These are phyloP conservation scores for Caretta caretta DNA, from an alignment of 2,113 vertebrate genomes.

Conservation along the genomic window DNA sequence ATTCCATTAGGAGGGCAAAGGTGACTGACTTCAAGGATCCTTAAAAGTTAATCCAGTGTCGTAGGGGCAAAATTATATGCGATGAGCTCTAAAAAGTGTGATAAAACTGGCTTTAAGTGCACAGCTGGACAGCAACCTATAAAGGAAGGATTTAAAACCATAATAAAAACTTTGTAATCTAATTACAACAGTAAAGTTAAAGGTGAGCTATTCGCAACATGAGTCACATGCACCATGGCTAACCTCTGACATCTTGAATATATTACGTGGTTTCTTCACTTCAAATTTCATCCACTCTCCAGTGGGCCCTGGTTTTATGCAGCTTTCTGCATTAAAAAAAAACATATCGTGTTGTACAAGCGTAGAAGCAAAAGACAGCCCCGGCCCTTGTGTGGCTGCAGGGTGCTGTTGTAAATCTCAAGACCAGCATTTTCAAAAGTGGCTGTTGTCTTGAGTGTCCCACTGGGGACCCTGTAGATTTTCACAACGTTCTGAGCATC, in stretches of 20 bases:
- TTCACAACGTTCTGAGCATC: background rate
- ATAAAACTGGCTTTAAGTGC: conserved; percentile 69
- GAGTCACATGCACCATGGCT: conserved; percentile 66
- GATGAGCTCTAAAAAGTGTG: conserved; percentile 78
- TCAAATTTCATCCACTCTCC: conserved; percentile 55
- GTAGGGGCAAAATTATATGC: conserved; percentile 77
- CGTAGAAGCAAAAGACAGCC: no score
- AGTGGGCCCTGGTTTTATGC: conserved; percentile 40
- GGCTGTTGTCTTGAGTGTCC: background rate
- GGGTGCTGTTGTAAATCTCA: background rate
- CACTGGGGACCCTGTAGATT: rapidly evolving
- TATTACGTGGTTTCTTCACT: conserved; percentile 69
- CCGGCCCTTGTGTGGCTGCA: background rate
- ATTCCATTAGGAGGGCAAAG: conserved; percentile 83
- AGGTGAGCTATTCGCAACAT: conserved; percentile 76
- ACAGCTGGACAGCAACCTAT: conserved; percentile 72
- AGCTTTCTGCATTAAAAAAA: background rate
- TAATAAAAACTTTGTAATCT: conserved; percentile 79
- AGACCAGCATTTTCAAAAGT: background rate
- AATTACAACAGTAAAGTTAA: conserved; percentile 76
- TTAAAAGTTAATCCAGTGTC: conserved; percentile 81
- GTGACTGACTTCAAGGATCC: conserved; percentile 80
- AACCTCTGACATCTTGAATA: conserved; percentile 78
- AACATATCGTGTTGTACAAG: no score
- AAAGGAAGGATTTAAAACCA: conserved; percentile 78